Evolutionary conservation across 2,888 invertebrate genomes (phyloP), one percentile per base, ranked within the genome.

Genomic region (Geotrupes spiniger): DNA sequence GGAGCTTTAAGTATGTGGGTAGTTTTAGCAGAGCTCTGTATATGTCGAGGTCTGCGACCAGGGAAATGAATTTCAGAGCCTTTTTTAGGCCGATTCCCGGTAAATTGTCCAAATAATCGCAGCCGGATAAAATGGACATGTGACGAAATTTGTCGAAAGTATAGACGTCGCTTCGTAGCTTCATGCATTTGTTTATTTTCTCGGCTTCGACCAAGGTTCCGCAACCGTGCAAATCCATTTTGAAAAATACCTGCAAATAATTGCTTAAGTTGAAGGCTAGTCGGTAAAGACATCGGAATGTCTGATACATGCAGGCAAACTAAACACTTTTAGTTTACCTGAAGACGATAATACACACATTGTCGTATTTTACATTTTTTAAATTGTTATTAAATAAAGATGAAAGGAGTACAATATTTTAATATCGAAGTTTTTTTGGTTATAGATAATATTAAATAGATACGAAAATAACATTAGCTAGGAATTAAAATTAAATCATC

Each of bases 51-150:
- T 92, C 90, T 45, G 82, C 81, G 1, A 89, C 89, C 47, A 83
- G 79, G 1, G 76, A 78, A 31, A 95, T 82, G 65, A 95, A 93
- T 72, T 92, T 94, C 56, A 85, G 82, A 0, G 99, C 95, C 69
- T 93, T 96, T 1, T 78, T 85, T 37, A 99, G 74, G 0, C 99
- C 99, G 53, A 99, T 91, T 1, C 98, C 98, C 0, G 89, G 91
- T 54, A 99, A 70, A 0, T 93, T 94, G 2, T 89, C 79, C 29
- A 98, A 75, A 70, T 99, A 99, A 75, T 99, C 99, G 76, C 99
- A 99, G 0, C 99, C 99, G 0, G 97, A 93, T 66, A 99, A 77
- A 56, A 99, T 96, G 66, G 98, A 98, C 89, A 97, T 95, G 60
- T 89, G 80, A 11, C 93, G 82, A 68, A 99, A 97, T 72, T 90